Percentiles rank a stretch among this genome's conserved stretches.
These are phyloP conservation scores for Aythya baeri DNA, from an alignment of 2,113 vertebrate genomes.

Conservation along the genomic window DNA sequence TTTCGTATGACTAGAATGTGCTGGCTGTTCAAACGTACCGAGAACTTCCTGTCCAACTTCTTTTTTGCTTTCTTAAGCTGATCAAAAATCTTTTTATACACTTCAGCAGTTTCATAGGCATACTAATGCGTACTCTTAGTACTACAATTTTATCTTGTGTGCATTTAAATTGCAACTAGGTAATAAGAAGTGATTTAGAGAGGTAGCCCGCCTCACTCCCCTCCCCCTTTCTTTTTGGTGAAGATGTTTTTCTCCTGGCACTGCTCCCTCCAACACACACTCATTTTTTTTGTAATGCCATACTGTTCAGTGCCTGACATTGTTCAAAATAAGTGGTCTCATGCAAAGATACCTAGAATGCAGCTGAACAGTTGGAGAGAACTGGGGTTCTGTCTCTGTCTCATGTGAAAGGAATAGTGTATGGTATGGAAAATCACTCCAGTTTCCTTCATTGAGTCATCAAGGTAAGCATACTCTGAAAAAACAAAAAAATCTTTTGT, in stretches of 20 bases:
- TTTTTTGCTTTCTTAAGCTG: not conserved
- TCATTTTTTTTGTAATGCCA: not conserved
- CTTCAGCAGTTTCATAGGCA: not conserved
- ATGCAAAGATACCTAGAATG: not conserved
- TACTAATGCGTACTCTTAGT: not conserved
- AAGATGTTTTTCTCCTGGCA: not conserved
- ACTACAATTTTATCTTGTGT: not conserved
- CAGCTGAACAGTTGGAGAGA: not conserved
- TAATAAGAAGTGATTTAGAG: not conserved
- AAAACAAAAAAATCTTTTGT: not conserved
- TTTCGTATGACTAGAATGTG: not conserved
- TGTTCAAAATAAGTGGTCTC: not conserved
- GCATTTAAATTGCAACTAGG: not conserved
- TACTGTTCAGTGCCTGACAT: not conserved
- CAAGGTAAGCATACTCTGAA: not conserved
- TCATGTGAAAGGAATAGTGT: not conserved
- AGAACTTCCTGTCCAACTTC: not conserved
- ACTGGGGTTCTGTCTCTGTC: not conserved
- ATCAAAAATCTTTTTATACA: not conserved
- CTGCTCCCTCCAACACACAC: not conserved
- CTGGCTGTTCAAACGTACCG: not conserved
- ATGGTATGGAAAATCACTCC: not conserved
- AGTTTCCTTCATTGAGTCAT: not conserved
- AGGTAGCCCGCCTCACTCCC: not conserved
- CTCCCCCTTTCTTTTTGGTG: accelerated